Percentiles rank a stretch among this genome's conserved stretches.
phyloP scores from a whole-genome alignment of 2,797 vertebrate genomes.

The Dallia pectoralis region DNA sequence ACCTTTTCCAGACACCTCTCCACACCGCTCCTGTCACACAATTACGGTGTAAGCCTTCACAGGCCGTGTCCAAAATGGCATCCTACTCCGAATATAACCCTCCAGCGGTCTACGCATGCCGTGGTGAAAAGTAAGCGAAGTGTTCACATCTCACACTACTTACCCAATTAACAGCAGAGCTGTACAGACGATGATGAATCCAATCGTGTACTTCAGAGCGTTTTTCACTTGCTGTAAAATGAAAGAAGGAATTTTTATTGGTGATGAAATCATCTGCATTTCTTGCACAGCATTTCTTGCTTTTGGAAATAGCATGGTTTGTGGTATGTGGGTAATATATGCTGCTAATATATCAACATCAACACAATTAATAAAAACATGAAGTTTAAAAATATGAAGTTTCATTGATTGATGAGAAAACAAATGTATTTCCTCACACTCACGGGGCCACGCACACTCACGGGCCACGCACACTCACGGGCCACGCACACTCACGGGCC shows the following conservation, averaged over 20 bases:
- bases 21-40: not conserved
- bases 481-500: no score
- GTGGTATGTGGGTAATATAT: no score
- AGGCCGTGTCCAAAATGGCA: not conserved
- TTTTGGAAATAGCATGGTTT: no score
- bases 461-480: no score
- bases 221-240: conserved; percentile 90
- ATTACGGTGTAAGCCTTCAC: conserved; percentile 21
- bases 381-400: no score
- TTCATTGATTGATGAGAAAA: no score
- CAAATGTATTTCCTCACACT: no score
- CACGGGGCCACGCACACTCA: no score
- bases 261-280: no score
- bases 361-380: conserved; percentile 43
- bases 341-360: conserved; percentile 35
- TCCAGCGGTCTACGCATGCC: not conserved
- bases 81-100: not conserved
- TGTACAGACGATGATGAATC: conserved; percentile 86
- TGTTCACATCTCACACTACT: conserved; percentile 60
- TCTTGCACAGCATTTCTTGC: no score
- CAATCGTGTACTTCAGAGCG: conserved; percentile 91
- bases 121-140: not conserved
- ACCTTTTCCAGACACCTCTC: not conserved
- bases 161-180: conserved; percentile 95
- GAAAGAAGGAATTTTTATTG: conserved; percentile 43